These are phyloP conservation scores for Spodoptera frugiperda DNA, from an alignment of 1,140 invertebrate species.

Conservation along the genomic window DNA sequence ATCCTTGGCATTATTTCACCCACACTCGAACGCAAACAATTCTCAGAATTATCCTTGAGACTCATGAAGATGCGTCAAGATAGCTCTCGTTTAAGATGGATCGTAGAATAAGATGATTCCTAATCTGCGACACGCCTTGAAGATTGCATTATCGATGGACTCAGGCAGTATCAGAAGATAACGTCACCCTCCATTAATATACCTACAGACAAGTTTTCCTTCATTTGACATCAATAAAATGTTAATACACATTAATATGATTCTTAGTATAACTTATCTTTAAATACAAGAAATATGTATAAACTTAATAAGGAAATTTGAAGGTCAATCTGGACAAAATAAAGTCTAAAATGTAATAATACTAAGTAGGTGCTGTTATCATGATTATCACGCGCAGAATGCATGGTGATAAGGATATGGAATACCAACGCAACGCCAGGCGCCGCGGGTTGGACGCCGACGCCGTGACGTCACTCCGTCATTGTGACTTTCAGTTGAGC, in stretches of 20 bases:
- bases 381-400: conserved; percentile 23
- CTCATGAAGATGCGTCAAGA: conserved; percentile 49
- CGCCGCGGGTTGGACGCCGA: conserved; percentile 12
- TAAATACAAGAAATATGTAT: background rate
- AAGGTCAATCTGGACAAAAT: too few relatives aligned
- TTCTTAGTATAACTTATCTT: conserved; percentile 3
- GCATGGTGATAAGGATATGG: conserved; percentile 29
- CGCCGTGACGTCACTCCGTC: background rate
- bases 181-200: conserved; percentile 66
- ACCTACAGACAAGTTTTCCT: conserved; percentile 54
- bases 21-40: conserved; percentile 53
- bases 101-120: conserved; percentile 46
- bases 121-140: conserved; percentile 59
- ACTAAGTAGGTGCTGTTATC: conserved; percentile 24
- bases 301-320: background rate
- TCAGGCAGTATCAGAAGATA: conserved; percentile 50
- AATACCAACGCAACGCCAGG: conserved; percentile 10
- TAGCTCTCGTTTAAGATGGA: conserved; percentile 48
- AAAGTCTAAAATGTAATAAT: too few relatives aligned
- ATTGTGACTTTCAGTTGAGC: background rate
- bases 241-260: background rate
- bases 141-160: conserved; percentile 60
- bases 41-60: conserved; percentile 59
- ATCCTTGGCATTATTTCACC: conserved; percentile 26
- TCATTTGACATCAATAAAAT: conserved; percentile 31